phyloP scores from a whole-genome alignment of 2,888 invertebrate species.

The Ectemnius lituratus region DNA sequence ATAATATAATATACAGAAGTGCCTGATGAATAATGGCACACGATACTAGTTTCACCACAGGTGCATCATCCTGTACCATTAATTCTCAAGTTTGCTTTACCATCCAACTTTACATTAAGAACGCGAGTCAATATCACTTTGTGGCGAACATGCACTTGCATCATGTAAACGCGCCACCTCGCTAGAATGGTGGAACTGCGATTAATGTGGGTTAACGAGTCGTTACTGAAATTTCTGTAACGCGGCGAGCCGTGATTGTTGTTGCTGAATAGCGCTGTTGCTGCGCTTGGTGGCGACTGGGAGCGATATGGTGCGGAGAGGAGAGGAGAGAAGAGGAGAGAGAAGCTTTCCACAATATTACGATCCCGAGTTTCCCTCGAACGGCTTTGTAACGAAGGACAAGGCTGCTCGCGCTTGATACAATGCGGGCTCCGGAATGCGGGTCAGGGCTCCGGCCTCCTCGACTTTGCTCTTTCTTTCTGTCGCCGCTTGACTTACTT shows the following conservation, averaged over 20 bases:
- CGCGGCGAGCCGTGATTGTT: not conserved
- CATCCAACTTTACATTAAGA: too few relatives aligned
- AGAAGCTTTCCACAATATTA: not conserved
- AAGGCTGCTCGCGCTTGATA: constrained; percentile 35
- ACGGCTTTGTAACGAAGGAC: constrained; percentile 1
- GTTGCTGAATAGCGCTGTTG: not conserved
- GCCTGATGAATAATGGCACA: too few relatives aligned
- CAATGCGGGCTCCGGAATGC: constrained; percentile 47
- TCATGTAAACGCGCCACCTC: too few relatives aligned
- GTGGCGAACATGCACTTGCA: not conserved
- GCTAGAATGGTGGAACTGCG: not conserved
- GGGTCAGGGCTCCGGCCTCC: constrained; percentile 44
- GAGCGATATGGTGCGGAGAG: not conserved
- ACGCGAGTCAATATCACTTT: not conserved
- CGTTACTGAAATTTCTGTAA: not conserved
- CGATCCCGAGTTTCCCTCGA: constrained; percentile 1
- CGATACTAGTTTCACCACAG: too few relatives aligned
- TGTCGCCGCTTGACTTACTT: not conserved
- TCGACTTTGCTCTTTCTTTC: not conserved
- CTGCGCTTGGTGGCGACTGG: not conserved
- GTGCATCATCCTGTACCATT: too few relatives aligned
- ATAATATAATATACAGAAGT: too few relatives aligned
- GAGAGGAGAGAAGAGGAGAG: too few relatives aligned
- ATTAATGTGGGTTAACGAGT: constrained; percentile 2
- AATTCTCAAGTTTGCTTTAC: too few relatives aligned